These are phyloP conservation scores for Polymixis flavicincta DNA, from an alignment of 2,888 invertebrate genomes.

Conservation along the genomic window DNA sequence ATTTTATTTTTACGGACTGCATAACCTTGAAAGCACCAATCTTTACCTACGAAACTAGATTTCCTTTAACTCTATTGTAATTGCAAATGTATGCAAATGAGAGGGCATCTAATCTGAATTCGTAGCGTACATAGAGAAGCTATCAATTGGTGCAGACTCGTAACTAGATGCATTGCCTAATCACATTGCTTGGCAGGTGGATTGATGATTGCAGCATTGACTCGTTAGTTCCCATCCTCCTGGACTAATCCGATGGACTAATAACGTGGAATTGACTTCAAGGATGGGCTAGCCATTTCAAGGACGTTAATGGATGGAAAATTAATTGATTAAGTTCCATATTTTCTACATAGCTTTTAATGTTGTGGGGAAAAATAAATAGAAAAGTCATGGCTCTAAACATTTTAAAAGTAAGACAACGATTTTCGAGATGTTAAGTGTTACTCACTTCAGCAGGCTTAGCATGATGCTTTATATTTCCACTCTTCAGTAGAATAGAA, in stretches of 20 bases:
- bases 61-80: conserved; percentile 42
- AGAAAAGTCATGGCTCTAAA: background rate
- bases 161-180: conserved; percentile 62
- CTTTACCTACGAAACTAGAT: conserved; percentile 16
- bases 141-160: conserved; percentile 53
- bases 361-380: background rate
- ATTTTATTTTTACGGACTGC: background rate
- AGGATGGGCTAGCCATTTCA: background rate
- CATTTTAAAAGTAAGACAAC: background rate
- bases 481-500: too few species aligned
- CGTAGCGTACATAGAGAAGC: conserved; percentile 31
- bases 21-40: conserved; percentile 32
- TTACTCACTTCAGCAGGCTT: too few species aligned
- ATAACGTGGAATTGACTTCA: conserved; percentile 7
- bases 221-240: conserved; percentile 52
- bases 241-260: conserved; percentile 23
- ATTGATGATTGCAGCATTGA: conserved; percentile 53
- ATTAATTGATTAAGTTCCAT: too few species aligned
- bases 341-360: background rate
- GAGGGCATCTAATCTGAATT: conserved; percentile 39
- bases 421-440: background rate
- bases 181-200: conserved; percentile 47
- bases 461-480: too few species aligned
- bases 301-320: background rate
- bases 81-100: conserved; percentile 58